Percentiles rank a stretch among this genome's conserved stretches.
These are phyloP conservation scores for Macrocentrus cingulum DNA, from an alignment of 1,140 invertebrate genomes.

Conservation along the genomic window DNA sequence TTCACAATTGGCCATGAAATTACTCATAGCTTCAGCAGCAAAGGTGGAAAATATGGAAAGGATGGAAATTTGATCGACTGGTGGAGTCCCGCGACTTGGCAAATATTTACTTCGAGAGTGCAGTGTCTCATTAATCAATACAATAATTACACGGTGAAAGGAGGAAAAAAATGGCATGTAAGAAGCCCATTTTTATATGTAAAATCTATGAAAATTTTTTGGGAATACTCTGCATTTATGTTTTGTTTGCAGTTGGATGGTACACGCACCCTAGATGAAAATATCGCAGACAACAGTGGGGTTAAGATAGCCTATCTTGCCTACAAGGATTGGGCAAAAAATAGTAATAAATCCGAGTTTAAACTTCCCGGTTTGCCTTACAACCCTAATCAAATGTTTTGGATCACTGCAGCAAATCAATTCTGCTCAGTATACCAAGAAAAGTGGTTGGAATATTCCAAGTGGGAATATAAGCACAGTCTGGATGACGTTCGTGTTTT, in stretches of 20 bases:
- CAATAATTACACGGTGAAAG: background rate
- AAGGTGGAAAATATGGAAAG: slow-evolving; percentile 67
- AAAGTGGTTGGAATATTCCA: slow-evolving; percentile 42
- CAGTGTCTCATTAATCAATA: background rate
- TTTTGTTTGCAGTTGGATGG: slow-evolving; percentile 49
- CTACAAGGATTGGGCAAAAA: slow-evolving; percentile 15
- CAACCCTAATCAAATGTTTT: slow-evolving; percentile 65
- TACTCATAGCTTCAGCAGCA: slow-evolving; percentile 77
- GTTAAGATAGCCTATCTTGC: slow-evolving; percentile 50
- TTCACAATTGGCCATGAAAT: slow-evolving; percentile 76
- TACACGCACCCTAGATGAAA: slow-evolving; percentile 56
- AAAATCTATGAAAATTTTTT: background rate
- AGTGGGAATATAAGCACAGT: background rate
- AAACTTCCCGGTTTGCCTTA: slow-evolving; percentile 48
- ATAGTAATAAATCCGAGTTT: background rate
- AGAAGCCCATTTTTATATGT: background rate
- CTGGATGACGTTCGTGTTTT: background rate
- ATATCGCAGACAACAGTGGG: slow-evolving; percentile 63
- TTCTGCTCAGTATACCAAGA: slow-evolving; percentile 62
- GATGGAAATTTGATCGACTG: slow-evolving; percentile 58
- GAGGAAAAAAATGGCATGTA: background rate
- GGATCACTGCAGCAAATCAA: slow-evolving; percentile 61
- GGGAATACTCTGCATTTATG: no score
- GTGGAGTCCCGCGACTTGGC: background rate
- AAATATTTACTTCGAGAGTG: background rate